A percentile compares a stretch with the other conserved stretches of the same genome.
Evolutionary conservation across 1,140 invertebrate genomes (phyloP).

Genomic region (Riptortus pedestris): DNA sequence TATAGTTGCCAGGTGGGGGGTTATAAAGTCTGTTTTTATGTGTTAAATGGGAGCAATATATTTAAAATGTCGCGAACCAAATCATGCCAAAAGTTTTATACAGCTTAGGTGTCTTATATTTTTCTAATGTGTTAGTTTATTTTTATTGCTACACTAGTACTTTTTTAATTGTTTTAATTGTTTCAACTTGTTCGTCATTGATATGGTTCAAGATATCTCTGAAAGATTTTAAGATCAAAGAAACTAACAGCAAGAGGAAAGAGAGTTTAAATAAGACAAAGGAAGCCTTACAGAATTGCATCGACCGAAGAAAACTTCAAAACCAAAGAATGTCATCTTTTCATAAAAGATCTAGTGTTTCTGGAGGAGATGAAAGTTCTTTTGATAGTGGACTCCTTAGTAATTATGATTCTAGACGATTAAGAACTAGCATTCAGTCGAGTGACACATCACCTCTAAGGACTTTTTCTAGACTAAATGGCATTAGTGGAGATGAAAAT

Average conservation of each 20-base stretch:
- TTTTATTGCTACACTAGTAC: not conserved
- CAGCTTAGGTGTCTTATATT: not conserved
- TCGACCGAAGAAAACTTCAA: too few relatives aligned
- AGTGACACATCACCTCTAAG: not conserved
- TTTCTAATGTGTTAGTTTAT: not conserved
- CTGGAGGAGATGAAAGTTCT: not conserved
- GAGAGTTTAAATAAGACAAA: too few relatives aligned
- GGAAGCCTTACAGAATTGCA: too few relatives aligned
- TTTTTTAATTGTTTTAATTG: slow-evolving; percentile 5
- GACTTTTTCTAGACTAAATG: not conserved
- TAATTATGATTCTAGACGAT: not conserved
- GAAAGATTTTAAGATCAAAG: too few relatives aligned
- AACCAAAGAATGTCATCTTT: too few relatives aligned
- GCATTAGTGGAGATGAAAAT: not conserved
- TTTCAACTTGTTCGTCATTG: too few relatives aligned
- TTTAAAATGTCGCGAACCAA: not conserved
- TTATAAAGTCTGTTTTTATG: too few relatives aligned
- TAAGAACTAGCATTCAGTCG: not conserved
- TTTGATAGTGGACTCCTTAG: not conserved
- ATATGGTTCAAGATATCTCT: too few relatives aligned
- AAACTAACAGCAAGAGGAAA: too few relatives aligned
- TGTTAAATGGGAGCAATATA: too few relatives aligned
- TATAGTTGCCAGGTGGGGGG: too few relatives aligned
- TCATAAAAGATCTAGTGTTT: not conserved
- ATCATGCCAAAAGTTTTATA: not conserved